Conservation (phyloP, 1,140 invertebrate species). For the Galleria mellonella region DNA sequence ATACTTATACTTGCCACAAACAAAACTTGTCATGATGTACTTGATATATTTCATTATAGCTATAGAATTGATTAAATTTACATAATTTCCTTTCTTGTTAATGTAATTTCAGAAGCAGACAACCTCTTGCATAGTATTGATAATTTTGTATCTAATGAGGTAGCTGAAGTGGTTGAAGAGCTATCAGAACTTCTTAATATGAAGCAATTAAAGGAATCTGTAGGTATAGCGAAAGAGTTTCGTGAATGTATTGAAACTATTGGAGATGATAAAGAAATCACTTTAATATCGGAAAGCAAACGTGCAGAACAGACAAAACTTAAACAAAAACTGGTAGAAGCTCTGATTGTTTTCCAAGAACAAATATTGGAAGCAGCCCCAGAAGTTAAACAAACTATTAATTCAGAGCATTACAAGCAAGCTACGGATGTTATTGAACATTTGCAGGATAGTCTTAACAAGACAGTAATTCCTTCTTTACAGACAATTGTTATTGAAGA, state of each 20-base stretch:
- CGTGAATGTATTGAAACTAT: slow-evolving; percentile 15
- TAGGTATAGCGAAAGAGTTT: slow-evolving; percentile 25
- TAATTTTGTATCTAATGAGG: slow-evolving; percentile 24
- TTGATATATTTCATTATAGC: too few species aligned
- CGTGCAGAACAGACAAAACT: too few species aligned
- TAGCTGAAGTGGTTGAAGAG: slow-evolving; percentile 15
- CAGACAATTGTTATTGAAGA: not conserved
- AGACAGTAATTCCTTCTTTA: not conserved
- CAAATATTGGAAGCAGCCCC: slow-evolving; percentile 2
- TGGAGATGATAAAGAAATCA: not conserved
- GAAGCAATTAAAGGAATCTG: slow-evolving; percentile 15
- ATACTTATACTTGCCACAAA: too few species aligned
- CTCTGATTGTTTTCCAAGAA: not conserved
- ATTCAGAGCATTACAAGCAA: not conserved
- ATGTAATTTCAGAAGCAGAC: not conserved
- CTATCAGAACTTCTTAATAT: slow-evolving; percentile 6
- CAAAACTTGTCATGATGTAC: too few species aligned
- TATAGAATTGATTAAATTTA: too few species aligned
- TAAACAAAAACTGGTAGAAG: not conserved
- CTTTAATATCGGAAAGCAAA: too few species aligned
- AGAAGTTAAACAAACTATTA: not conserved
- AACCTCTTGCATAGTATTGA: slow-evolving; percentile 23
- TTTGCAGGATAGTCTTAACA: slow-evolving; percentile 19
- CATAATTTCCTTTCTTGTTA: too few species aligned
- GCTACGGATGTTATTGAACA: slow-evolving; percentile 14